Evolutionary conservation across 2,797 vertebrate species (phyloP), one percentile per base, ranked within the genome.

Genomic region (Notolabrus celidotus): DNA sequence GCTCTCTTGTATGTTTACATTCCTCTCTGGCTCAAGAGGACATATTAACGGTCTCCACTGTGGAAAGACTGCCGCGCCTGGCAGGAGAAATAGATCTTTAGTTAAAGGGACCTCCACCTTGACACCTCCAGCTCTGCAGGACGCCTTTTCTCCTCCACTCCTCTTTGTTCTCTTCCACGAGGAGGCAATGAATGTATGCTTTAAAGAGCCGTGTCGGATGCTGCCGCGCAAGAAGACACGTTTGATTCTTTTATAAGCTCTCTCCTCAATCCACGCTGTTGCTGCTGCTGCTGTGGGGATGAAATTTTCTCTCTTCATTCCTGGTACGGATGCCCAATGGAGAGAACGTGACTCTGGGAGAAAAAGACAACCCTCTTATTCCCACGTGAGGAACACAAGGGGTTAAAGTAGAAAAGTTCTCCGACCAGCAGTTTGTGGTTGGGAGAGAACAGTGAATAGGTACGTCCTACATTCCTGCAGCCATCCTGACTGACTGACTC

Each of bases 1-100:
- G 74, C 86, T 91, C 91, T 87, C 77, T 75, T 84, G 68, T 91
- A 86, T 92, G 93, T 94, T 96, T 95, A 86, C 92, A 91, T 64
- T 86, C 79, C 82, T 60, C 62, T 77, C 73, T 63, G 52, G 80
- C 71, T 86, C 73, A 57, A 81, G 87, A 85, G 84, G 77, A 79
- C 80, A 67, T 71, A 61, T 67, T 67, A 15, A 52, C 57, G 6
- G 39, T 80, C 68, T 76, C 72, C 56, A 23, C 51, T 61, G 31
- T 47, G 64, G 80, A 84, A 54, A 57, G 71, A 65, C 74, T 23
- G 20, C 67, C 45, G 47, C 47, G 59, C 81, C 52, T 31, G 74
- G 31, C 55, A 41, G 22, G 77, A 77, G 52, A 65, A 66, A 49
- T 12, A 55, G 58, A 55, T 42, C 22, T 1, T 54, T 64, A 56